A percentile compares a stretch with the other conserved stretches of the same genome.
These are phyloP conservation scores for Pharmacophagus antenor DNA, from an alignment of 2,888 invertebrate species.

Conservation along the genomic window DNA sequence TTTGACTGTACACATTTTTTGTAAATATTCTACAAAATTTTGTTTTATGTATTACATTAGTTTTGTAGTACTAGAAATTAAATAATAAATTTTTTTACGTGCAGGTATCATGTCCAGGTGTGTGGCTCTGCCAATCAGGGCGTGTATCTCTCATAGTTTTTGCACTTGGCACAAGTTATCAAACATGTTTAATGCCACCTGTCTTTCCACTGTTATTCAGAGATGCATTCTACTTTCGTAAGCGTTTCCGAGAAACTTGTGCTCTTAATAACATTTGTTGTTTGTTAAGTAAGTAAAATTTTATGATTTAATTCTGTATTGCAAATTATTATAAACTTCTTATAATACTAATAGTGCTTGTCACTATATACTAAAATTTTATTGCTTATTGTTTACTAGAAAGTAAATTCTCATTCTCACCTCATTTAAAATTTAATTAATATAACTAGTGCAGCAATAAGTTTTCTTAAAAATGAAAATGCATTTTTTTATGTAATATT, in stretches of 20 bases:
- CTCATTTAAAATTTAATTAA: no score
- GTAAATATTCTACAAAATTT: no score
- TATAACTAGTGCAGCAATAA: no score
- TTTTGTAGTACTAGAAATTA: neutral
- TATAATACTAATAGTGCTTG: no score
- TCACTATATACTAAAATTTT: no score
- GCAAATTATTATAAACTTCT: no score
- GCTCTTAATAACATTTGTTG: constrained; percentile 70
- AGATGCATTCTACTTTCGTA: constrained; percentile 85
- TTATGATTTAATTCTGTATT: neutral
- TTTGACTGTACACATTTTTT: no score
- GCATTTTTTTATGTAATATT: no score
- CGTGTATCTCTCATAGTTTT: constrained; percentile 85
- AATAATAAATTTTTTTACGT: neutral
- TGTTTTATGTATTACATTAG: no score
- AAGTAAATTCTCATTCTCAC: no score
- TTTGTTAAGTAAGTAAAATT: constrained; percentile 59
- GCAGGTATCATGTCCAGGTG: constrained; percentile 91
- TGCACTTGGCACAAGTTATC: constrained; percentile 84
- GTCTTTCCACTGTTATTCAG: constrained; percentile 86
- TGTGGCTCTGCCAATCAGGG: constrained; percentile 91
- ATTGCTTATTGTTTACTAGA: no score
- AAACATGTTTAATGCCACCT: constrained; percentile 84
- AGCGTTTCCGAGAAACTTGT: constrained; percentile 63
- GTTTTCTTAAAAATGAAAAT: no score